Evolutionary conservation across 2,888 invertebrate species (phyloP), one percentile per base, ranked within the genome.

Genomic region (Conistra vaccinii): DNA sequence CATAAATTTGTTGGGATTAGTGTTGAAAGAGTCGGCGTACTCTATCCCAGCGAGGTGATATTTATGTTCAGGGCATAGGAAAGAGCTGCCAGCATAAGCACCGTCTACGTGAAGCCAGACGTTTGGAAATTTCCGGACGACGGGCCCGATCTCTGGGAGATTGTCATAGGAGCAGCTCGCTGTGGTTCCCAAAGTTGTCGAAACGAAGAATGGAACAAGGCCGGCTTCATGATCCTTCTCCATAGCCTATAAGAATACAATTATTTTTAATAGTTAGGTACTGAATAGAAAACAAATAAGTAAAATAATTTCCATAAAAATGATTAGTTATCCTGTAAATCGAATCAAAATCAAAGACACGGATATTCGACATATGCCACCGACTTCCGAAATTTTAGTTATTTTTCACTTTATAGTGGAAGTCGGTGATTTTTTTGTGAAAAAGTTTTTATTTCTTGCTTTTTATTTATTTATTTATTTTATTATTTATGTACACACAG

Each of bases 1-100:
- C 95, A 99, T 97, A 97, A 99, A 99, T 96, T 99, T 99, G 94
- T 99, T 99, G 0, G 99, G 98, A 93, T 99, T 99, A 51, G 99
- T 99, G 93, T 99, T 99, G 96, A 99, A 99, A 6, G 99, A 99
- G 94, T 99, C 99, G 0, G 99, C 99, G 92, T 98, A 98, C 96
- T 99, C 98, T 84, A 98, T 97, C 83, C 97, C 97, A 88, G 97
- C 93, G 55, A 98, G 97, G 61, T 98, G 96, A 86, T 98, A 97
- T 90, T 99, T 99, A 89, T 99, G 97, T 95, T 99, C 99, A 0
- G 99, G 99, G 90, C 99, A 99, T 83, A 99, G 98, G 95, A 99
- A 98, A 6, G 99, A 98, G 90, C 98, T 98, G 26, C 99, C 99
- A 3, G 99, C 99, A 92, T 99, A 99, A 0, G 99, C 99, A 0